phyloP scores from a whole-genome alignment of 1,140 invertebrate genomes.

The Apis dorsata region DNA sequence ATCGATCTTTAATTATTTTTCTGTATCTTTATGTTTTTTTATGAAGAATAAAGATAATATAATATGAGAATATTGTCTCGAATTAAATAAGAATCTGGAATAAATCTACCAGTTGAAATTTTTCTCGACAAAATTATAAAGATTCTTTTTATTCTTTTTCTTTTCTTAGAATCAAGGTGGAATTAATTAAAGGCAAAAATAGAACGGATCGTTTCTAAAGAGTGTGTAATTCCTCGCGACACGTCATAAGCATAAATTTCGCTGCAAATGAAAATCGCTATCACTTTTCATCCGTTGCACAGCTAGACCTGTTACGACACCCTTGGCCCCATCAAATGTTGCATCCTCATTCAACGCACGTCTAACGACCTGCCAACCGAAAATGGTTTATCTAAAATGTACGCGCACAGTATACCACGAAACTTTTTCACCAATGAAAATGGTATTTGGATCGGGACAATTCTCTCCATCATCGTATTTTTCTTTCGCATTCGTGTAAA shows the following conservation, averaged over 20 bases:
- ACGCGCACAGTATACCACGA: slow-evolving; percentile 45
- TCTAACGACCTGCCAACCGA: slow-evolving; percentile 55
- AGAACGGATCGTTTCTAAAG: background rate
- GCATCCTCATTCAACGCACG: slow-evolving; percentile 65
- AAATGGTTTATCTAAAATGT: slow-evolving; percentile 67
- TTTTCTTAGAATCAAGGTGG: too few relatives aligned
- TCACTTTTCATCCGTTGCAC: slow-evolving; percentile 7
- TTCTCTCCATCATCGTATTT: background rate
- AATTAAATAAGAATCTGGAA: too few relatives aligned
- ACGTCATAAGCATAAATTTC: slow-evolving; percentile 24
- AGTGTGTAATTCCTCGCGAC: background rate
- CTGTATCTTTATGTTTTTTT: too few relatives aligned
- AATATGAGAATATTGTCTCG: too few relatives aligned
- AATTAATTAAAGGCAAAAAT: too few relatives aligned
- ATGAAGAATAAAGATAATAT: too few relatives aligned
- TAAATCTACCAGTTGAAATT: too few relatives aligned
- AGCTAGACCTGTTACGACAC: background rate
- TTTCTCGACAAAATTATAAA: too few relatives aligned
- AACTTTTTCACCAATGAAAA: slow-evolving; percentile 57
- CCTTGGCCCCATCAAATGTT: slow-evolving; percentile 10
- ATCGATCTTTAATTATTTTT: too few relatives aligned
- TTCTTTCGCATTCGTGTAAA: too few relatives aligned
- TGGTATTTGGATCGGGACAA: slow-evolving; percentile 31
- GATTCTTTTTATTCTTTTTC: too few relatives aligned
- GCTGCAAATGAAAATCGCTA: slow-evolving; percentile 23